Conservation (phyloP, 92 coral and sea anemone genomes). For the Siderastrea siderea region DNA sequence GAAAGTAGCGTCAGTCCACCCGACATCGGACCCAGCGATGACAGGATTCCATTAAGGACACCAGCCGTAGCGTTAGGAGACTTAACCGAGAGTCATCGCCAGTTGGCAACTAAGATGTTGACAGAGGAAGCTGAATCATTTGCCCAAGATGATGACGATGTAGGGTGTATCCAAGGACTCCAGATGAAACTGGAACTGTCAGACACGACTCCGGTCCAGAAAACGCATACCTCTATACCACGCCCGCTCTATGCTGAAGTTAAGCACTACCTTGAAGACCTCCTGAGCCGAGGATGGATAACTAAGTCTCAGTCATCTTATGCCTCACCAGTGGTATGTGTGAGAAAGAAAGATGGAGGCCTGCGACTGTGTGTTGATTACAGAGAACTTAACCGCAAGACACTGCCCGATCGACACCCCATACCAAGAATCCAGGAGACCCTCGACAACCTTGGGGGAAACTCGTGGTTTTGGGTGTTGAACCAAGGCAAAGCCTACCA, state of each 20-base stretch:
- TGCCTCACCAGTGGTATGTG: constrained; percentile 24
- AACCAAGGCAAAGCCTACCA: constrained; percentile 49
- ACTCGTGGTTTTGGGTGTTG: constrained; percentile 39
- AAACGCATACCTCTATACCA: constrained; percentile 6
- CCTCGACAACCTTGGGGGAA: constrained; percentile 45
- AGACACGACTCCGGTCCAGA: constrained; percentile 32
- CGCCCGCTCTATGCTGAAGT: constrained; percentile 39
- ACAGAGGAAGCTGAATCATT: no score
- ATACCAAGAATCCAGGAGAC: constrained; percentile 38
- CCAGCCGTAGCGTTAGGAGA: no score
- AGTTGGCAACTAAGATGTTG: no score
- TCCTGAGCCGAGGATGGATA: constrained; percentile 61
- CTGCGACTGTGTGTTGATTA: constrained; percentile 29
- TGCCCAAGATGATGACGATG: no score
- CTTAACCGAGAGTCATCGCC: no score
- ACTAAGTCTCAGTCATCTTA: constrained; percentile 35
- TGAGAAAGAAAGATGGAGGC: constrained; percentile 25
- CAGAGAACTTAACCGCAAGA: constrained; percentile 34
- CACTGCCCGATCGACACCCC: constrained; percentile 35
- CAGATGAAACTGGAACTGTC: constrained; percentile 16
- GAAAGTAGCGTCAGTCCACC: no score
- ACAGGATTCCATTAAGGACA: no score
- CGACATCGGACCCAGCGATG: no score
- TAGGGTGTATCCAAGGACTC: constrained; percentile 38
- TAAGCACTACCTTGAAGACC: constrained; percentile 35